Evolutionary conservation across 2,113 vertebrate genomes (phyloP).

Genomic region (Amblyopsis rosae): DNA sequence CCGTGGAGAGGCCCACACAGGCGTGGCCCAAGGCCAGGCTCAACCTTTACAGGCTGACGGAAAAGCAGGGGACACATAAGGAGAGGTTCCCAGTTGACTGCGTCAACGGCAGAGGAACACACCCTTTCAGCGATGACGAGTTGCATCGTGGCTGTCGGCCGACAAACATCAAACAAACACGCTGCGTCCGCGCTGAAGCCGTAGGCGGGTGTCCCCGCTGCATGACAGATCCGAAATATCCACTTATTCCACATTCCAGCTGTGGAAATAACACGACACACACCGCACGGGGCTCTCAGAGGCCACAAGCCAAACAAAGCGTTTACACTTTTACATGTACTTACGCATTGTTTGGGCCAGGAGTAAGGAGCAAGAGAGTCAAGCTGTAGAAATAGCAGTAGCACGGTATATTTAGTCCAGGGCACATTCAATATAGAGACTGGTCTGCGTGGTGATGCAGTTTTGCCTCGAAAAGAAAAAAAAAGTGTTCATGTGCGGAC

Average conservation of each 20-base stretch:
- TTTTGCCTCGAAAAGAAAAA: not conserved
- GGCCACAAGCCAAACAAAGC: slow-evolving; percentile 43
- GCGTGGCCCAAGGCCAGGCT: slow-evolving; percentile 39
- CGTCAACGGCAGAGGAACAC: slow-evolving; percentile 46
- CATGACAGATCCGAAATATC: slow-evolving; percentile 40
- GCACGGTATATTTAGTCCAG: slow-evolving; percentile 32
- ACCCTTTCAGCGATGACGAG: slow-evolving; percentile 36
- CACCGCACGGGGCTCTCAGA: slow-evolving; percentile 5
- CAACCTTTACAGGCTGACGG: slow-evolving; percentile 7
- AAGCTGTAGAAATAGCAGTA: not conserved
- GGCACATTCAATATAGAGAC: slow-evolving; percentile 38
- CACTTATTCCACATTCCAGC: slow-evolving; percentile 20
- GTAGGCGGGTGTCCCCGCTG: slow-evolving; percentile 18
- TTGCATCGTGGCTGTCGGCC: slow-evolving; percentile 52
- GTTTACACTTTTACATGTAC: slow-evolving; percentile 32
- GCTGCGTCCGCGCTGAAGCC: slow-evolving; percentile 20
- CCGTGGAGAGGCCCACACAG: slow-evolving; percentile 39
- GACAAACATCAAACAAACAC: slow-evolving; percentile 35
- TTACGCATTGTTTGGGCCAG: slow-evolving; percentile 35
- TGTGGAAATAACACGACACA: slow-evolving; percentile 36
- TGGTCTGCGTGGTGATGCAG: not conserved
- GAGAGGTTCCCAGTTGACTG: slow-evolving; percentile 53
- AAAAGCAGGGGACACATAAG: slow-evolving; percentile 44
- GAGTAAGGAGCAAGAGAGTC: slow-evolving; percentile 14
- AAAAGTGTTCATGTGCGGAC: not conserved